Evolutionary conservation across 2,888 invertebrate genomes (phyloP).

Genomic region (Mesochorus sp.): DNA sequence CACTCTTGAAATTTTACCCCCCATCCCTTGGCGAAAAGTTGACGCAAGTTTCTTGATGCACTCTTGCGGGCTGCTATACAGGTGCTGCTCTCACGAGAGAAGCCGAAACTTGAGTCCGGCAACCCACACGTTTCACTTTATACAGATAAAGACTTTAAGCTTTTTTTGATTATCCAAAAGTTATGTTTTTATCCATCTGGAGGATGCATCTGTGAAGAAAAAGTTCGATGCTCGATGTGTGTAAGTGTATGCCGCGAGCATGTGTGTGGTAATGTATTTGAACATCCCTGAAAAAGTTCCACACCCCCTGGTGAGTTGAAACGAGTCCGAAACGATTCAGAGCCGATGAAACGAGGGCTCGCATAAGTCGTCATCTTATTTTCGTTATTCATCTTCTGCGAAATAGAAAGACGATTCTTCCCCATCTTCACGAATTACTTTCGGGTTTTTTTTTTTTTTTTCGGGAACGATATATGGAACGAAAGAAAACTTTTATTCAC

Average conservation of each 20-base stretch:
- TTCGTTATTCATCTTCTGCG: slow-evolving; percentile 6
- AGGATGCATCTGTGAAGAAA: not conserved
- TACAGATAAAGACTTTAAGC: not conserved
- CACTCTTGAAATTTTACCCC: slow-evolving; percentile 21
- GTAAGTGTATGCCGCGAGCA: too few relatives aligned
- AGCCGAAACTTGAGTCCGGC: not conserved
- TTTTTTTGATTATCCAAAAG: not conserved
- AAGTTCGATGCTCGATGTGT: not conserved
- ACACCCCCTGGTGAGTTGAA: not conserved
- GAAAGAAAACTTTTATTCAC: slow-evolving; percentile 31
- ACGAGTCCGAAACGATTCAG: slow-evolving; percentile 1
- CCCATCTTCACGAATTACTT: slow-evolving; percentile 6
- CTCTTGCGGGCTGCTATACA: not conserved
- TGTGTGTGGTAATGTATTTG: not conserved
- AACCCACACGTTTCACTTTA: not conserved
- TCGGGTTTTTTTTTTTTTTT: slow-evolving; percentile 4
- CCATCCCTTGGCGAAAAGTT: slow-evolving; percentile 19
- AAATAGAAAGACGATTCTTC: not conserved
- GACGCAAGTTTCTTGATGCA: not conserved
- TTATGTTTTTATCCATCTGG: not conserved
- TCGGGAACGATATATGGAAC: slow-evolving; percentile 1
- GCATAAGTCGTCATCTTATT: not conserved
- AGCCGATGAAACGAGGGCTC: not conserved
- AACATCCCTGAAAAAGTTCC: not conserved
- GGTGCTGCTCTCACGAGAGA: not conserved